Conservation (phyloP, 2,888 invertebrate species). For the Amphimallon solstitiale region DNA sequence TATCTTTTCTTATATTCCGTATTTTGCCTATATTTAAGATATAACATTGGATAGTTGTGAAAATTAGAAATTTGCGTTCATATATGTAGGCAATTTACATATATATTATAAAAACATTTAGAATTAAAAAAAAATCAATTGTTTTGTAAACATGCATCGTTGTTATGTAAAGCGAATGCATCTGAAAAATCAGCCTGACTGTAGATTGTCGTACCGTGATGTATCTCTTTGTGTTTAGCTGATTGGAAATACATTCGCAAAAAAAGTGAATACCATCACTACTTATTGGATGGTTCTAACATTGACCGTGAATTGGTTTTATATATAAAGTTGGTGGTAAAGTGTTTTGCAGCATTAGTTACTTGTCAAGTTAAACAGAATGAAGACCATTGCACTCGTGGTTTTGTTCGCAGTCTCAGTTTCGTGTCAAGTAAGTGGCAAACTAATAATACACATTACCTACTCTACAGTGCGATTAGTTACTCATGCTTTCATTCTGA, state of each 20-base stretch:
- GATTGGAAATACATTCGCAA: slow-evolving; percentile 5
- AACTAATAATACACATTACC: too few species aligned
- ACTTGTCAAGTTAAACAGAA: slow-evolving; percentile 32
- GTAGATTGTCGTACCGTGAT: not conserved
- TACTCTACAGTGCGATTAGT: too few species aligned
- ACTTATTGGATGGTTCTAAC: slow-evolving; percentile 19
- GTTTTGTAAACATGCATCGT: too few species aligned
- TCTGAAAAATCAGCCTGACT: not conserved
- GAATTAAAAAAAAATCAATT: too few species aligned
- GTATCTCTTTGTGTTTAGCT: not conserved
- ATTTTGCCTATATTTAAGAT: too few species aligned
- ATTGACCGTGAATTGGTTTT: slow-evolving; percentile 37
- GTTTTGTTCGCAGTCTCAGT: slow-evolving; percentile 30
- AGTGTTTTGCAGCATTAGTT: slow-evolving; percentile 34
- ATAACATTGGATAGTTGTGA: too few species aligned
- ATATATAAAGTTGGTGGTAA: slow-evolving; percentile 40
- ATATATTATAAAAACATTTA: too few species aligned
- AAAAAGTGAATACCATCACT: slow-evolving; percentile 30
- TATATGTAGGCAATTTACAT: too few species aligned
- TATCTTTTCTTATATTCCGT: too few species aligned
- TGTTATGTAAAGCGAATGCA: too few species aligned
- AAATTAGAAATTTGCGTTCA: too few species aligned
- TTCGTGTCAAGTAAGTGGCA: slow-evolving; percentile 37
- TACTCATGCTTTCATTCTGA: too few species aligned
- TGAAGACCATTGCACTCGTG: slow-evolving; percentile 37